Evolutionary conservation across 1,140 invertebrate species (phyloP).

Genomic region (Drosophila takahashii): DNA sequence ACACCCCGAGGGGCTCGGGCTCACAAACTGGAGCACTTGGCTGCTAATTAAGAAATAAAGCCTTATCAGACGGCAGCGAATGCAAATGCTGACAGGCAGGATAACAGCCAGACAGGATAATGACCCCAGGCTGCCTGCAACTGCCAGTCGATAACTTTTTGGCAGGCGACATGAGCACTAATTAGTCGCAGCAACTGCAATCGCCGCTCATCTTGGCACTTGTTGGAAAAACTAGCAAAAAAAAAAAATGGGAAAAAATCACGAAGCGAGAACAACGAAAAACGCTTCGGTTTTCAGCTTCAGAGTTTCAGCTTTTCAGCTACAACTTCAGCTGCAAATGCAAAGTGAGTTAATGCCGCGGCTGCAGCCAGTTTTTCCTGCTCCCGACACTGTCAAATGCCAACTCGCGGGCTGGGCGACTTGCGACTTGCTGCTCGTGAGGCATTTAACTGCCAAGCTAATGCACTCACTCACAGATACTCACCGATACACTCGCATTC

Average conservation of each 20-base stretch:
- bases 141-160: constrained; percentile 61
- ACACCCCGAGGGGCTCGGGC: constrained; percentile 63
- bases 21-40: constrained; percentile 59
- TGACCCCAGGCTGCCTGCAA: constrained; percentile 67
- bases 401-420: constrained; percentile 54
- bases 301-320: constrained; percentile 3
- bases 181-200: constrained; percentile 65
- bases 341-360: constrained; percentile 78
- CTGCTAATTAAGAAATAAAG: constrained; percentile 80
- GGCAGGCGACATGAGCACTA: constrained; percentile 80
- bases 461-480: constrained; percentile 68
- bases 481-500: constrained; percentile 17
- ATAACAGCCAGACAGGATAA: constrained; percentile 49
- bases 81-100: constrained; percentile 65
- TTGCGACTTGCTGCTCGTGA: constrained; percentile 37
- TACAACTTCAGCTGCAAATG: constrained; percentile 41
- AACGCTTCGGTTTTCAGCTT: no score
- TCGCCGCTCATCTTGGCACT: constrained; percentile 70
- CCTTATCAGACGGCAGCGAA: constrained; percentile 62
- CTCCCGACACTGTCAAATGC: constrained; percentile 79
- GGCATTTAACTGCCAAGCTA: constrained; percentile 77
- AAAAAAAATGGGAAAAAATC: constrained; percentile 22
- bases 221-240: constrained; percentile 53
- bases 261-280: constrained; percentile 47
- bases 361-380: constrained; percentile 73